Base-by-base conservation (phyloP, 2,797 vertebrate species). In the Avahi laniger region DNA sequence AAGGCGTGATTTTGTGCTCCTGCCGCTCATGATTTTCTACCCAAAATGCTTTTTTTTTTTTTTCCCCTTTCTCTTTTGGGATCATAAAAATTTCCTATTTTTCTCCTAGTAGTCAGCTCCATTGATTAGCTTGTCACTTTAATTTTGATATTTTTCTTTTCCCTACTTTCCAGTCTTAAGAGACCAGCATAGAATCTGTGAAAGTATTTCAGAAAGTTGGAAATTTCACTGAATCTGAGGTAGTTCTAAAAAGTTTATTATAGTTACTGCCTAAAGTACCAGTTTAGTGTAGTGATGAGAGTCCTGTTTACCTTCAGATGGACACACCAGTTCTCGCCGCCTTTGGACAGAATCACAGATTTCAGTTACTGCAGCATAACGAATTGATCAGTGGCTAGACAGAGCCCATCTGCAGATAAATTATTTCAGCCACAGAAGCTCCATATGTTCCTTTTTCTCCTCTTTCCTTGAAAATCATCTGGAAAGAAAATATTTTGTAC, bases 61-160 rank as follows among this genome's bases (percentile, higher is more conserved):
- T 41, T 41, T 41, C 41, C 41, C 63, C 61, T 20, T 11, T 8
- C 24, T 76, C 26, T 80, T 97, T 63, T 3, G 50, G 26, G 11
- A 69, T 94, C 61, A 76, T 72, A 61, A 93, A 50, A 93, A 20
- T 86, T 69, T 38, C 30, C 35, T 86, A 4, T 67, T 90, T 93
- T 52, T 61, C 52, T 61, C 63, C 67, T 46, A 85, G 18, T 52
- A 76, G 59, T 91, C 57, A 89, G 1, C 46, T 88, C 54, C 30
- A 38, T 67, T 86, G 72, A 33, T 73, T 80, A 72, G 70, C 38
- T 43, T 86, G 33, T 90, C n/a, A 13, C 72, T 88, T 93, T 67
- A 82, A 83, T 91, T 89, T 92, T 85, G 15, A 12, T 92, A 3
- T 95, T 95, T 92, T 95, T 84, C 38, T 94, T 80, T 83, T 73